phyloP scores from a whole-genome alignment of 1,140 invertebrate species.

The Uloborus diversus region DNA sequence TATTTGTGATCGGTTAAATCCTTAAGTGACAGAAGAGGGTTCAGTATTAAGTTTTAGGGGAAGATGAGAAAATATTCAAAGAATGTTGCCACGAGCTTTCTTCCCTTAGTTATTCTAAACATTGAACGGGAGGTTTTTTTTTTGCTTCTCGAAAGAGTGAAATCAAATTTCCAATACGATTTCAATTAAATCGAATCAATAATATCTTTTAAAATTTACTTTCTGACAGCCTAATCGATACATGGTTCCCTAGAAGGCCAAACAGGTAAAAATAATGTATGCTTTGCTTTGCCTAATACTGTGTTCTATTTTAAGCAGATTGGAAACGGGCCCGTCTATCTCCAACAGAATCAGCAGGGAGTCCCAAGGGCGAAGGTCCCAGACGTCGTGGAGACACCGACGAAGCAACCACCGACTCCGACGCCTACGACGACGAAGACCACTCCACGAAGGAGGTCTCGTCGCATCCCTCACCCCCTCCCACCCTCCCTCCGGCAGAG shows the following conservation, averaged over 20 bases:
- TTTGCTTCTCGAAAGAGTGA: not conserved
- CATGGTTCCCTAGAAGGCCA: not conserved
- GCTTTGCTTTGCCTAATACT: not conserved
- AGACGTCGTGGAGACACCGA: constrained; percentile 3
- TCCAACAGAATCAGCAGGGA: constrained; percentile 12
- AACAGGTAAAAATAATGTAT: not conserved
- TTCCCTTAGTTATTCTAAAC: too few relatives aligned
- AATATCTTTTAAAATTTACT: not conserved
- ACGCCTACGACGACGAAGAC: constrained; percentile 42
- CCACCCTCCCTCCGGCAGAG: constrained; percentile 9
- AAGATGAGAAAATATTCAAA: too few relatives aligned
- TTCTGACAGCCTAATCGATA: not conserved
- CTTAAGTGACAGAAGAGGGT: too few relatives aligned
- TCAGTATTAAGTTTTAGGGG: too few relatives aligned
- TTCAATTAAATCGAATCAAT: not conserved
- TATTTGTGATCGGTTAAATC: too few relatives aligned
- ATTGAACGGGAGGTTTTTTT: not conserved
- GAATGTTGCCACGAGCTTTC: too few relatives aligned
- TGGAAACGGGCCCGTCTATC: constrained; percentile 41
- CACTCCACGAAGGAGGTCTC: constrained; percentile 3
- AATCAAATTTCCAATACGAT: too few relatives aligned
- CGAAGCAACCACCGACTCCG: constrained; percentile 28
- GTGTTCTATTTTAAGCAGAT: constrained; percentile 33
- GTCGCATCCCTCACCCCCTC: not conserved
- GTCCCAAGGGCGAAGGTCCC: constrained; percentile 24